These are phyloP conservation scores for Caracal caracal DNA, from an alignment of 2,113 vertebrate species.

Conservation along the genomic window DNA sequence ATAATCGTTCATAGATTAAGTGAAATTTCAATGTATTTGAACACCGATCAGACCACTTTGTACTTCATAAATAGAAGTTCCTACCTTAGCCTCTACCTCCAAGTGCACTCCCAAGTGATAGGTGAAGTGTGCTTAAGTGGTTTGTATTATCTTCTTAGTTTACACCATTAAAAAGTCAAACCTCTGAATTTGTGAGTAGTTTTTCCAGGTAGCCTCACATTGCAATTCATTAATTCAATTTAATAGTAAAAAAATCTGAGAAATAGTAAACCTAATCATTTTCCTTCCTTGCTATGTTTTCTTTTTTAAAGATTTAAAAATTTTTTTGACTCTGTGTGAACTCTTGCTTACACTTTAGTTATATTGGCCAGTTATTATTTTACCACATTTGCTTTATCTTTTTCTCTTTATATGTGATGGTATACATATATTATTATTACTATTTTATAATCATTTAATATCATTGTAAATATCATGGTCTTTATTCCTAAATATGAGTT, in stretches of 20 bases:
- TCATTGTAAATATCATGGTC: neutral
- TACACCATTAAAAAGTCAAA: slow-evolving; percentile 12
- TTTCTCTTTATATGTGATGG: slow-evolving; percentile 39
- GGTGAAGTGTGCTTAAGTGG: neutral
- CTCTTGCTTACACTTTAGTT: neutral
- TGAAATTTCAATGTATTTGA: slow-evolving; percentile 44
- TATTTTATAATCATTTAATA: neutral
- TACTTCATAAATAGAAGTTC: slow-evolving; percentile 53
- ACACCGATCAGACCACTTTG: neutral
- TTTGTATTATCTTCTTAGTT: slow-evolving; percentile 58
- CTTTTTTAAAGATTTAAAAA: neutral
- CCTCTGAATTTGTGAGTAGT: slow-evolving; percentile 38
- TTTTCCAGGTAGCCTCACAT: neutral
- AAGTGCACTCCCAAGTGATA: slow-evolving; percentile 17
- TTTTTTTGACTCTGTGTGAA: neutral
- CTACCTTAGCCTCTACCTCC: neutral
- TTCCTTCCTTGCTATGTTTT: neutral
- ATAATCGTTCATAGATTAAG: slow-evolving; percentile 37
- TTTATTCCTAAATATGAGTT: slow-evolving; percentile 1
- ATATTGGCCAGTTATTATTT: neutral
- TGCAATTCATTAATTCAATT: neutral
- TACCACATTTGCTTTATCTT: neutral
- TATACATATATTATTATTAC: neutral
- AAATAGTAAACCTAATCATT: neutral
- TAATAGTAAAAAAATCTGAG: neutral